These are phyloP conservation scores for Glyptemys insculpta DNA, from an alignment of 2,797 vertebrate genomes.

Conservation along the genomic window DNA sequence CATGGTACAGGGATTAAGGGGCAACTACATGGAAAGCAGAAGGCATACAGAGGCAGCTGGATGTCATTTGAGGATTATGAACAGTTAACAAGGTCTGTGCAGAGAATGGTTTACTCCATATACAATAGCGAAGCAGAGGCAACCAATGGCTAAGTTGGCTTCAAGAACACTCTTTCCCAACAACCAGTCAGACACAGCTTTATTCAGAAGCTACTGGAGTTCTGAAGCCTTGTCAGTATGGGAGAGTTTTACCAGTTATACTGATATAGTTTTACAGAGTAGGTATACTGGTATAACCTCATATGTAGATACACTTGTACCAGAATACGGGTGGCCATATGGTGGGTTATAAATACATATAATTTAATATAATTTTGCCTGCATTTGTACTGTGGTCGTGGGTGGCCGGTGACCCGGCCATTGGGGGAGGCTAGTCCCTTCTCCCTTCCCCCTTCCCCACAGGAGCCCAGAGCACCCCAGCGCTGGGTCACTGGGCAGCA, in stretches of 20 bases:
- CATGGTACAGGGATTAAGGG: not conserved
- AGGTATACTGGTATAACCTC: not conserved
- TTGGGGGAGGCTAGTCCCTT: no score
- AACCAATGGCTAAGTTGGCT: not conserved
- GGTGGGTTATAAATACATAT: not conserved
- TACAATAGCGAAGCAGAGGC: not conserved
- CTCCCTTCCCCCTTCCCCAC: no score
- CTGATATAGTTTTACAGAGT: not conserved
- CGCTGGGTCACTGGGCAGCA: no score
- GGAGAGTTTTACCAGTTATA: no score
- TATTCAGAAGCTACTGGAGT: no score
- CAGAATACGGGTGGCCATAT: not conserved
- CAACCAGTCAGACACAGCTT: not conserved
- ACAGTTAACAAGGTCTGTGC: conserved; percentile 40
- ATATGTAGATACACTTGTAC: not conserved
- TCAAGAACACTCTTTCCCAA: not conserved
- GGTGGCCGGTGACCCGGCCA: no score
- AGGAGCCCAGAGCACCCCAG: no score
- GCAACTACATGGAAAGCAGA: not conserved
- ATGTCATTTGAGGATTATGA: conserved; percentile 41
- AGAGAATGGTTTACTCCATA: not conserved
- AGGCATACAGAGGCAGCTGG: conserved; percentile 10
- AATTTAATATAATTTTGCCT: not conserved
- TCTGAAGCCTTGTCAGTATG: no score
- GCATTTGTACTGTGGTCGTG: not conserved